A percentile compares a stretch with the other conserved stretches of the same genome.
Conservation (phyloP, 2,797 vertebrate species). For the Hydrophis major region DNA sequence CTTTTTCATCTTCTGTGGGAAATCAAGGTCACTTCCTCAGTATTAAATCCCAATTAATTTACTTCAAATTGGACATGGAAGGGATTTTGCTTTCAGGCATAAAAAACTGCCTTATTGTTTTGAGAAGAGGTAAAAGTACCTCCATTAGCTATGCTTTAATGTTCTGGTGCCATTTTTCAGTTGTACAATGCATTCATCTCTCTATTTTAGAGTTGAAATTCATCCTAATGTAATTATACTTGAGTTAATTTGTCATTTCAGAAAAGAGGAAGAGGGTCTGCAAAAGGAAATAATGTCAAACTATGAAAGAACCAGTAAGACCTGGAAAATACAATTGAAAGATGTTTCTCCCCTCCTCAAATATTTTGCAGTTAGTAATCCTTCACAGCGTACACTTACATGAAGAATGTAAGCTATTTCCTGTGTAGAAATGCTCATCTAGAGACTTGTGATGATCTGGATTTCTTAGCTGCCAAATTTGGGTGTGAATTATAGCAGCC, state of each 20-base stretch:
- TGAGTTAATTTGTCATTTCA: neutral
- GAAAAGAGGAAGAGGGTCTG: neutral
- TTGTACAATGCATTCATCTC: neutral
- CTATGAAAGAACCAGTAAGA: neutral
- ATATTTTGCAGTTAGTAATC: neutral
- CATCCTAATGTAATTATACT: neutral
- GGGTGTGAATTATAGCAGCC: neutral
- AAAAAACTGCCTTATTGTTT: neutral
- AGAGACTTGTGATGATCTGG: neutral
- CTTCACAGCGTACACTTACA: neutral
- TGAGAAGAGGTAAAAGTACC: neutral
- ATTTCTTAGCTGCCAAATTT: neutral
- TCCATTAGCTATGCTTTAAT: neutral
- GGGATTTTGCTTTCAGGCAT: neutral
- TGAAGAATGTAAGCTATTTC: neutral
- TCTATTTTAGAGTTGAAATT: neutral
- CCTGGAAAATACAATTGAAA: neutral
- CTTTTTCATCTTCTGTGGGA: neutral
- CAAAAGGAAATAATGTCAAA: neutral
- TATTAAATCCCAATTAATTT: neutral
- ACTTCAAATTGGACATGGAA: neutral
- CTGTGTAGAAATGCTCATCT: slow-evolving; percentile 8
- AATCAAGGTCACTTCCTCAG: neutral
- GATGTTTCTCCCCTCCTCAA: neutral
- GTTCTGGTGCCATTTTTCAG: neutral